Base-by-base conservation (phyloP, 2,113 vertebrate genomes). In the Gnathonemus echidnorhynchus region DNA sequence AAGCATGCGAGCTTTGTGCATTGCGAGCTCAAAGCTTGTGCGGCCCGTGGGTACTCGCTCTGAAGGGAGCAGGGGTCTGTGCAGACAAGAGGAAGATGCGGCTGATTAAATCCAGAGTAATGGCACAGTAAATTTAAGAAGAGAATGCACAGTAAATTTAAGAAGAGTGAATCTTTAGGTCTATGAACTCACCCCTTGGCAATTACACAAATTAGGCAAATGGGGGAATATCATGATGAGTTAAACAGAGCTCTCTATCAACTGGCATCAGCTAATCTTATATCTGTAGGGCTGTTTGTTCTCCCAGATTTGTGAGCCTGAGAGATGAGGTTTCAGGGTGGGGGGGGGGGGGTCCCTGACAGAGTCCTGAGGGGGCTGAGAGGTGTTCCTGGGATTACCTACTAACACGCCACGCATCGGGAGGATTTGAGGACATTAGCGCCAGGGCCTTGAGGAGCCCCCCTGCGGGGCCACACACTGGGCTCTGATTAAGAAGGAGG, bases 401-500 rank as follows among this genome's bases (percentile, higher is more conserved):
- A 90, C 91, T 91, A 93, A 91, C n/a, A 39, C 92, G 93, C 91
- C 88, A 92, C 92, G 91, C 93, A 92, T 93, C 77, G 91, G 88
- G 24, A 87, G 42, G 46, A 94, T 85, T 92, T 95, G 87, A 87
- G 90, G 90, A 90, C 74, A 95, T 95, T 94, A 95, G 7, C 92
- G 92, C 89, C 83, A 90, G 89, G 49, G 56, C 89, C 94, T 93
- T 90, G 89, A 87, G 94, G 88, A 91, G 17, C 93, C 87, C 86
- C 88, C 91, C 93, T 96, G 93, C 94, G 94, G 95, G 91, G 96
- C 91, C 92, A 93, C 93, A 92, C 91, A 93, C 92, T 91, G 91
- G 92, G 91, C 92, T 11, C 88, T 89, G 89, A 91, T 95, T 92
- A 89, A 89, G 88, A 93, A 86, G 83, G 91, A 90, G 93, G 91